Evolutionary conservation across 1,140 invertebrate species (phyloP).

Genomic region (Trissolcus basalis): DNA sequence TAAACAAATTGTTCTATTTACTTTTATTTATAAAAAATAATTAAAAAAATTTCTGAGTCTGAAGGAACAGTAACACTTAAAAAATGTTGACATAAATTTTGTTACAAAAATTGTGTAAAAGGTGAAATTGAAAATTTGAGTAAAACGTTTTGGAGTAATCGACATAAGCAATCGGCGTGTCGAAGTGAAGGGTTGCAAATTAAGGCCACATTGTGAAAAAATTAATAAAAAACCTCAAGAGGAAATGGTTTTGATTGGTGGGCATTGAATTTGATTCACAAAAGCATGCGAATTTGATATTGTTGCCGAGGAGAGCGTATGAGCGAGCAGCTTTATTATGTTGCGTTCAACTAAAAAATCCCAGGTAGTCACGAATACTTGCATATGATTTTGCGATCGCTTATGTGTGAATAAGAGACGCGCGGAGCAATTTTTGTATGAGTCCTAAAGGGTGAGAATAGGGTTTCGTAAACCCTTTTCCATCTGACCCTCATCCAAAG

Average conservation of each 20-base stretch:
- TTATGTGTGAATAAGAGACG: conserved; percentile 62
- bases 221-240: conserved; percentile 27
- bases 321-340: conserved; percentile 45
- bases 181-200: not conserved
- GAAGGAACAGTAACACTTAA: too few species aligned
- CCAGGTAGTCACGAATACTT: conserved; percentile 64
- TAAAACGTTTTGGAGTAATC: not conserved
- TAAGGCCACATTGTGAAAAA: not conserved
- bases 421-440: conserved; percentile 57
- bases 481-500: conserved; percentile 71
- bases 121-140: not conserved
- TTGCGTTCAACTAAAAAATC: conserved; percentile 50
- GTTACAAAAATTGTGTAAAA: too few species aligned
- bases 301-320: conserved; percentile 31
- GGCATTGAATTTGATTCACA: conserved; percentile 41
- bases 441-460: conserved; percentile 38
- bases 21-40: too few species aligned
- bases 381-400: conserved; percentile 58
- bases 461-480: conserved; percentile 69
- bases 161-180: too few species aligned
- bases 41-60: too few species aligned
- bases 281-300: conserved; percentile 47
- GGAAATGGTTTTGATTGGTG: conserved; percentile 35
- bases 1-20: too few species aligned
- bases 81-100: too few species aligned